Conservation (phyloP, 2,113 vertebrate species). For the Monarcha castaneiventris region DNA sequence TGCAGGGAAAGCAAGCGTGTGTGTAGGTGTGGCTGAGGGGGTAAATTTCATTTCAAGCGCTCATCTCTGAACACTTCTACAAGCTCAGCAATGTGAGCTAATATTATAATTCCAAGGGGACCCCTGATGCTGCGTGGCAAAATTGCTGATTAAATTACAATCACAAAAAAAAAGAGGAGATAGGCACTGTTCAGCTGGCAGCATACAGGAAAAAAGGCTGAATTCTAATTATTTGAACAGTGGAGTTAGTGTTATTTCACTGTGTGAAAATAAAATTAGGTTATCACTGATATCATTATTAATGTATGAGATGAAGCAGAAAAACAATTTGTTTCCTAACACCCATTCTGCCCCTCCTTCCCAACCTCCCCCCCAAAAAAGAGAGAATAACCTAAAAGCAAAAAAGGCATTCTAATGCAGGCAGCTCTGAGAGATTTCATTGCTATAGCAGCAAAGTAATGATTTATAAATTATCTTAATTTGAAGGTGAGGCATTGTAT, state of each 20-base stretch:
- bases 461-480: conserved; percentile 29
- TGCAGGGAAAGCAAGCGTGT: fast-evolving
- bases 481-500: neutral
- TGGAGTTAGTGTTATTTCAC: conserved; percentile 29
- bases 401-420: neutral
- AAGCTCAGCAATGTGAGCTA: conserved; percentile 21
- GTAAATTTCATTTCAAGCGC: conserved; percentile 43
- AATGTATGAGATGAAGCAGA: conserved; percentile 47
- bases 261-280: conserved; percentile 53
- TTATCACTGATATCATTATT: conserved; percentile 47
- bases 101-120: conserved; percentile 34
- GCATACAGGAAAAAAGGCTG: neutral
- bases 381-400: neutral
- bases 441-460: neutral
- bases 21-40: neutral
- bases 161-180: conserved; percentile 36
- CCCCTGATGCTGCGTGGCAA: neutral
- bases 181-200: conserved; percentile 28
- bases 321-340: neutral
- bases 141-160: conserved; percentile 60
- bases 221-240: conserved; percentile 48
- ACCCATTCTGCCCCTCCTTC: neutral
- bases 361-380: fast-evolving
- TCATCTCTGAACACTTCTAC: conserved; percentile 17
- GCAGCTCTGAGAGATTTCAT: conserved; percentile 8